Evolutionary conservation across 2,113 vertebrate genomes (phyloP).

Genomic region (Oreochromis aureus): DNA sequence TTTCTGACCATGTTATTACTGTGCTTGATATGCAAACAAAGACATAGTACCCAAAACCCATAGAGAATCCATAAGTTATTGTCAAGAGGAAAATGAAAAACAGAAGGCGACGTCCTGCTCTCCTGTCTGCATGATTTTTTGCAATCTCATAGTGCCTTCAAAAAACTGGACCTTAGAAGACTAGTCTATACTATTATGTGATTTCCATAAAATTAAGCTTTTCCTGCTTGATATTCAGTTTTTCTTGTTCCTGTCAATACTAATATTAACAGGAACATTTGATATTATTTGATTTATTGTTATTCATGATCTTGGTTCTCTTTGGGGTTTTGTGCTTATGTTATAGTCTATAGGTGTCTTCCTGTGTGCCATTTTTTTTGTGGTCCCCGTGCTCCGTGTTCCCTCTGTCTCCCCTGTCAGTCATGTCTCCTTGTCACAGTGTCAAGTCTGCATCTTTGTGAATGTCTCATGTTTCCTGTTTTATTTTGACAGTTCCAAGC

Average conservation of each 20-base stretch:
- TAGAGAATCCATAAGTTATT: background rate
- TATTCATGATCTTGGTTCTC: background rate
- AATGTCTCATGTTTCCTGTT: background rate
- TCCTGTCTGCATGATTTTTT: background rate
- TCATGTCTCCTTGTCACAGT: background rate
- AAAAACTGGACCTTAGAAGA: background rate
- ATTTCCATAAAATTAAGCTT: background rate
- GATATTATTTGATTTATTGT: background rate
- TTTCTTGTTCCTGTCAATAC: background rate
- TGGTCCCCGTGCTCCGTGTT: background rate
- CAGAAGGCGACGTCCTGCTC: background rate
- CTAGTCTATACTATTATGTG: background rate
- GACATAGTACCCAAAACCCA: background rate
- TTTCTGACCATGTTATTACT: background rate
- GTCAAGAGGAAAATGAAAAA: background rate
- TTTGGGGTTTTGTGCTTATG: background rate
- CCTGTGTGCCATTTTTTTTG: background rate
- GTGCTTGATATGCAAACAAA: background rate
- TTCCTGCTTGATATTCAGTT: background rate
- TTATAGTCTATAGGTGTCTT: background rate
- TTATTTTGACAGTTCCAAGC: background rate
- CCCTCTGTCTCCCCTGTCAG: background rate
- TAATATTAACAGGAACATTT: background rate
- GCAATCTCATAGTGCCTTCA: background rate
- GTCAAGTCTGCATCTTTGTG: background rate